These are phyloP conservation scores for Cryptomyrus ogoouensis DNA, from an alignment of 2,113 vertebrate genomes.

Conservation along the genomic window DNA sequence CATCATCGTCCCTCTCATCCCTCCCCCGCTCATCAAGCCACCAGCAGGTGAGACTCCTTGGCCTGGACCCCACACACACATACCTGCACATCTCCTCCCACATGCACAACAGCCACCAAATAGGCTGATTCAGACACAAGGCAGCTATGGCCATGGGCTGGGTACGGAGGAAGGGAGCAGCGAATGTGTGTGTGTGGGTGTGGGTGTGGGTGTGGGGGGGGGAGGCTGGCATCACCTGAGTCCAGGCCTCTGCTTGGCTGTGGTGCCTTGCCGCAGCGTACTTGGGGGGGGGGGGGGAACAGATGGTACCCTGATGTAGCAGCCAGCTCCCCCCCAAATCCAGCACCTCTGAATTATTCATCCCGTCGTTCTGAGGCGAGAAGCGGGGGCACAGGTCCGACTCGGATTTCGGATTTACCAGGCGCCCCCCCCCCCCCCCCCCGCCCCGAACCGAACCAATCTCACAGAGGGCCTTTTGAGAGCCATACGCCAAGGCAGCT, in stretches of 20 bases:
- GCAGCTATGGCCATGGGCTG: background rate
- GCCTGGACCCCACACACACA: slow-evolving; percentile 1
- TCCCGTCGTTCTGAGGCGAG: slow-evolving; percentile 29
- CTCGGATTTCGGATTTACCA: background rate
- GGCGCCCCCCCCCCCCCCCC: background rate
- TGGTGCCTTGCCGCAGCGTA: background rate
- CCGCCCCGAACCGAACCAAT: too few species aligned
- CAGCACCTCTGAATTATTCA: slow-evolving; percentile 49
- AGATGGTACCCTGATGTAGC: slow-evolving; percentile 64
- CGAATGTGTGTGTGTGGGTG: background rate
- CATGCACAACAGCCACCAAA: background rate
- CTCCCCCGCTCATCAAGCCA: slow-evolving; percentile 93
- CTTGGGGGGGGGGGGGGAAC: slow-evolving; percentile 46
- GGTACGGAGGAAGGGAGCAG: background rate
- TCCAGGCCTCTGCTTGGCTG: slow-evolving; percentile 34
- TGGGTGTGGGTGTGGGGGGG: background rate
- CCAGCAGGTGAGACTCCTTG: slow-evolving; percentile 77
- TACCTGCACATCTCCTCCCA: background rate
- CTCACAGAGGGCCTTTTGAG: slow-evolving; percentile 53
- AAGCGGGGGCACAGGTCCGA: slow-evolving; percentile 10
- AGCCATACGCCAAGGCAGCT: background rate
- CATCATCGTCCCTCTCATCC: slow-evolving; percentile 93
- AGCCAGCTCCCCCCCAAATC: slow-evolving; percentile 25
- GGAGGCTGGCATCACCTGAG: slow-evolving; percentile 53
- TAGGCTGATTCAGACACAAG: background rate